Evolutionary conservation across 1,140 invertebrate species (phyloP).

Genomic region (Scaptodrosophila lebanonensis): DNA sequence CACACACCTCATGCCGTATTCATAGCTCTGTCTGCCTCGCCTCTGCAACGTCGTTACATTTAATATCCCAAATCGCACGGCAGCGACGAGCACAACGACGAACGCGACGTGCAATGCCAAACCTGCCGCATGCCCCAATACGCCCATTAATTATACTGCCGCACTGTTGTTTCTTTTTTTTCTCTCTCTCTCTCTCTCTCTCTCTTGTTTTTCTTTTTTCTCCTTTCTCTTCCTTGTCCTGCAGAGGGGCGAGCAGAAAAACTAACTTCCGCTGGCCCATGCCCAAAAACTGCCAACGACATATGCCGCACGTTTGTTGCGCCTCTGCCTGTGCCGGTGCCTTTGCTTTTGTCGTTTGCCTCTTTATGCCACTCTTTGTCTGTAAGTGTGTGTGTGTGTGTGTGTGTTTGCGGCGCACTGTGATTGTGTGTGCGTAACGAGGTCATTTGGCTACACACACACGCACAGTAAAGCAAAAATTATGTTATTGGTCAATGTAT

Average conservation of each 20-base stretch:
- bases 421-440: conserved; percentile 43
- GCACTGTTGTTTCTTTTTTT: too few species aligned
- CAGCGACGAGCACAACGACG: conserved; percentile 5
- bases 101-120: conserved; percentile 12
- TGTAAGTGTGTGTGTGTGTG: conserved; percentile 2
- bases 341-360: conserved; percentile 48
- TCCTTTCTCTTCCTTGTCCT: too few species aligned
- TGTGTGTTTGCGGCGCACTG: too few species aligned
- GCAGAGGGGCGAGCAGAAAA: conserved; percentile 28
- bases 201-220: too few species aligned
- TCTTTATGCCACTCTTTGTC: conserved; percentile 34
- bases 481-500: conserved; percentile 72
- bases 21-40: neutral
- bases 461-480: conserved; percentile 47
- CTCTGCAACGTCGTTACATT: conserved; percentile 53
- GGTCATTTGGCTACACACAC: conserved; percentile 52
- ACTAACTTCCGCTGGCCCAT: conserved; percentile 26
- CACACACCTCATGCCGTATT: too few species aligned
- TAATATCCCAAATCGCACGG: conserved; percentile 61
- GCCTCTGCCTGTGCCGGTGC: too few species aligned
- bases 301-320: conserved; percentile 59
- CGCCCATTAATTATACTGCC: conserved; percentile 71
- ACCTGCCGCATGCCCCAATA: conserved; percentile 48
- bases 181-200: too few species aligned
- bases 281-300: conserved; percentile 18